Evolutionary conservation across 2,797 vertebrate genomes (phyloP).

Genomic region (Acanthurus tractus): DNA sequence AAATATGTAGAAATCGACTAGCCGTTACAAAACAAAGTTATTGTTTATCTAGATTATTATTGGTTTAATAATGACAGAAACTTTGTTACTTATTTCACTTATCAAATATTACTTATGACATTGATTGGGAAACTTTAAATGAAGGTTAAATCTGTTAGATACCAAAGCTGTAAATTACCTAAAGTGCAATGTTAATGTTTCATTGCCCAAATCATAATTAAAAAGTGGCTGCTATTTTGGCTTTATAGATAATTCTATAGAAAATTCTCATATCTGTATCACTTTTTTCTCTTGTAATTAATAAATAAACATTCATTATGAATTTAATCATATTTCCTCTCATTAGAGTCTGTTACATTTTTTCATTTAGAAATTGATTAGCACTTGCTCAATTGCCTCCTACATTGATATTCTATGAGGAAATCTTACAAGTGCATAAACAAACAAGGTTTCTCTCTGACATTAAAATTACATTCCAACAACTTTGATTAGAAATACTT

Average conservation of each 20-base stretch:
- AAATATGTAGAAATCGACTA: too few relatives aligned
- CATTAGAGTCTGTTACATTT: slow-evolving; percentile 48
- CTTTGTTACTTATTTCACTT: not conserved
- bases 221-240: not conserved
- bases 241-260: not conserved
- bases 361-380: slow-evolving; percentile 67
- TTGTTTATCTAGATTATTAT: not conserved
- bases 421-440: slow-evolving; percentile 66
- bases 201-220: not conserved
- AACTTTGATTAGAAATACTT: slow-evolving; percentile 76
- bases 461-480: slow-evolving; percentile 69
- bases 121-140: not conserved
- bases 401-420: slow-evolving; percentile 67
- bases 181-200: not conserved
- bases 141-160: not conserved
- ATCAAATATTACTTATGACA: not conserved
- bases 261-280: slow-evolving; percentile 21
- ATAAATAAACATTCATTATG: slow-evolving; percentile 42
- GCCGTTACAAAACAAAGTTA: too few relatives aligned
- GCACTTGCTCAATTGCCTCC: slow-evolving; percentile 55
- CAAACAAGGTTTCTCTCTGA: slow-evolving; percentile 67
- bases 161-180: not conserved
- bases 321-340: slow-evolving; percentile 48
- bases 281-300: slow-evolving; percentile 18
- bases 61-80: not conserved